phyloP scores from a whole-genome alignment of 2,888 invertebrate genomes.

The Dromius quadrimaculatus region DNA sequence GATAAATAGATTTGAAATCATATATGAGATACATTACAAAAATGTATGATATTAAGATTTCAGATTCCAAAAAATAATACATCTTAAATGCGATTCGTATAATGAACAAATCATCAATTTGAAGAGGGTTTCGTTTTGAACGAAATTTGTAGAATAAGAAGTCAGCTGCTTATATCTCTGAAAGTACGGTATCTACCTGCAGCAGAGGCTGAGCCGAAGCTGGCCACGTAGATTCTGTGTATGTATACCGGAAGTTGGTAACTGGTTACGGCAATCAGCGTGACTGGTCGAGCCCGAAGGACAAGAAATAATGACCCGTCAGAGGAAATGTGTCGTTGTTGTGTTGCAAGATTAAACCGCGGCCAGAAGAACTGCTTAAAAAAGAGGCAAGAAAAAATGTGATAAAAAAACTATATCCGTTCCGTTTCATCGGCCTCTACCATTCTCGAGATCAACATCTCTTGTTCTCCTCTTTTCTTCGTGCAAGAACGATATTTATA shows the following conservation, averaged over 20 bases:
- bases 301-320: slow-evolving; percentile 64
- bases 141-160: too few species aligned
- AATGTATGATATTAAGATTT: too few species aligned
- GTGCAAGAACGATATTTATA: slow-evolving; percentile 23
- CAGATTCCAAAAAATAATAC: too few species aligned
- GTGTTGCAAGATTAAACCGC: slow-evolving; percentile 57
- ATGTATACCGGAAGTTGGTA: slow-evolving; percentile 63
- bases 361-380: slow-evolving; percentile 46
- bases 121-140: too few species aligned
- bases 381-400: slow-evolving; percentile 46
- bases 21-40: too few species aligned
- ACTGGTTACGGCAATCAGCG: slow-evolving; percentile 65
- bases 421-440: slow-evolving; percentile 57
- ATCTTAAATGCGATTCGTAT: too few species aligned
- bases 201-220: slow-evolving; percentile 8
- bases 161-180: neutral
- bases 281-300: slow-evolving; percentile 66
- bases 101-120: too few species aligned
- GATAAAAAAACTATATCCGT: slow-evolving; percentile 54
- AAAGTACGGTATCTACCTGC: slow-evolving; percentile 11
- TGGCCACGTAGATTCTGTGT: slow-evolving; percentile 36
- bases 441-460: neutral
- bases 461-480: neutral
- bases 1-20: too few species aligned
- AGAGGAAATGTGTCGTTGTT: slow-evolving; percentile 63